phyloP scores from a whole-genome alignment of 2,888 invertebrate genomes.

The Habrosyne pyritoides region DNA sequence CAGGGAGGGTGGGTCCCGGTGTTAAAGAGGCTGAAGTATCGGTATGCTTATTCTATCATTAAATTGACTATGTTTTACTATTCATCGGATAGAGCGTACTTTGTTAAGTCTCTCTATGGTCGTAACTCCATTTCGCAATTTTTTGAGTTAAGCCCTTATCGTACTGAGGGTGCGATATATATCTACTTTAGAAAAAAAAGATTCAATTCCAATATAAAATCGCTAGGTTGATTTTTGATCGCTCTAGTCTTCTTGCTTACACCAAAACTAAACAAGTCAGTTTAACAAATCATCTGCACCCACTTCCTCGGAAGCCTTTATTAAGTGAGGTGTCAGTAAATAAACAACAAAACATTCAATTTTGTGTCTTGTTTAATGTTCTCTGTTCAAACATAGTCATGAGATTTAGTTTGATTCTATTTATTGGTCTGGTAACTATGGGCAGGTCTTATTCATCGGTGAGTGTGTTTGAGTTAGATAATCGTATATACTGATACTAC shows the following conservation, averaged over 20 bases:
- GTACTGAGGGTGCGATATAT: too few species aligned
- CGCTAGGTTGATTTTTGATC: background rate
- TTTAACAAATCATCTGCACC: constrained; percentile 35
- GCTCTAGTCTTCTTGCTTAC: constrained; percentile 7
- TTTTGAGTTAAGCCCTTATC: too few species aligned
- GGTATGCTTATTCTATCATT: too few species aligned
- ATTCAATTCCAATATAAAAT: too few species aligned
- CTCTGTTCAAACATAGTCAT: constrained; percentile 13
- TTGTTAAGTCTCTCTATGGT: too few species aligned
- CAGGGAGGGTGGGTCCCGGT: too few species aligned
- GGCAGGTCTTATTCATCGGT: background rate
- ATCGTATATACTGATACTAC: too few species aligned
- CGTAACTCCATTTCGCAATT: too few species aligned
- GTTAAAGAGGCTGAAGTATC: too few species aligned
- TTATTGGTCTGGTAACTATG: background rate
- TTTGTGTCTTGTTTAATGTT: constrained; percentile 21
- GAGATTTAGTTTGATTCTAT: background rate
- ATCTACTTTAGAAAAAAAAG: background rate
- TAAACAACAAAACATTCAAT: constrained; percentile 38
- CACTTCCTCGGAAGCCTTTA: constrained; percentile 35
- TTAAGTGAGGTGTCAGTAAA: constrained; percentile 40
- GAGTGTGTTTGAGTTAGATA: background rate
- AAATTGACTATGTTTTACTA: too few species aligned
- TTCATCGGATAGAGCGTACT: too few species aligned
- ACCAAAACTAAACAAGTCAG: constrained; percentile 28